These are phyloP conservation scores for Pteria penguin DNA, from an alignment of 2,888 invertebrate genomes.

Conservation along the genomic window DNA sequence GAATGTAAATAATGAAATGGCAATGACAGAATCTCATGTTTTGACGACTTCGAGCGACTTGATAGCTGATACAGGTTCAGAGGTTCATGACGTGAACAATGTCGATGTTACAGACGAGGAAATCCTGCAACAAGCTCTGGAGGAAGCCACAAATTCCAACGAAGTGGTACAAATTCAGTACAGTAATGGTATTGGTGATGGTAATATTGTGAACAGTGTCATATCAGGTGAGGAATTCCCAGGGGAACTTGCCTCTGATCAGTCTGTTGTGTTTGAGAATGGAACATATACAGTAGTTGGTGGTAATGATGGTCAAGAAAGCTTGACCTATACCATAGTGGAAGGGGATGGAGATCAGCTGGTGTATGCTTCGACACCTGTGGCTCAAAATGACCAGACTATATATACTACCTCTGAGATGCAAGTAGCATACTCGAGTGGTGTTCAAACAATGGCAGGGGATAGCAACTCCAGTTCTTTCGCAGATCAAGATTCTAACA, in stretches of 20 bases:
- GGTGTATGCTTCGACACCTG: not conserved
- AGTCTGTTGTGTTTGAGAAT: conserved; percentile 30
- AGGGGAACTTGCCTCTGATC: conserved; percentile 17
- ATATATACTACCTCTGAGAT: conserved; percentile 3
- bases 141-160: conserved; percentile 64
- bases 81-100: conserved; percentile 25
- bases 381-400: not conserved
- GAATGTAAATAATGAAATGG: conserved; percentile 58
- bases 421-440: conserved; percentile 22
- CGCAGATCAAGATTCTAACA: not conserved
- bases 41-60: conserved; percentile 45
- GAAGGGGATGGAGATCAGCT: not conserved
- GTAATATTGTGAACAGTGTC: conserved; percentile 44
- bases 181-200: conserved; percentile 26
- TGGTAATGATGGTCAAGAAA: conserved; percentile 23
- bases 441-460: conserved; percentile 8
- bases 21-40: conserved; percentile 51
- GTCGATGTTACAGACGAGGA: conserved; percentile 64
- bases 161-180: conserved; percentile 16
- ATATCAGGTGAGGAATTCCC: conserved; percentile 46
- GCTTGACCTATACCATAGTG: conserved; percentile 29
- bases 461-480: conserved; percentile 12
- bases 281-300: conserved; percentile 41
- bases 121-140: conserved; percentile 74
- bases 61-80: conserved; percentile 30